Evolutionary conservation across 2,113 vertebrate species (phyloP).

Genomic region (Bubalus kerabau): DNA sequence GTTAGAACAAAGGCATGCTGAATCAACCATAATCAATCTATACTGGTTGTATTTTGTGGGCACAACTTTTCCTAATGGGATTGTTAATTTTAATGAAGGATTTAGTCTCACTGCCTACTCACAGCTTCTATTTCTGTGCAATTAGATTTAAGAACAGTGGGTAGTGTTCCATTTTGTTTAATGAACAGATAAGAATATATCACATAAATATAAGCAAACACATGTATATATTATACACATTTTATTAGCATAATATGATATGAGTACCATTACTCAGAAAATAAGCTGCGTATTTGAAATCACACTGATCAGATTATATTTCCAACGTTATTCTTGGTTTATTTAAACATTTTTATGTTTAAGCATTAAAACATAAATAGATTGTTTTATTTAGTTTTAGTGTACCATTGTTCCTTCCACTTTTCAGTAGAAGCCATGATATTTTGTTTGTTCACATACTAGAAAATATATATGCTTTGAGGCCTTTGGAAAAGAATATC

Average conservation of each 20-base stretch:
- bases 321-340: background rate
- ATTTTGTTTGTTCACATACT: background rate
- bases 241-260: background rate
- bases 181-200: background rate
- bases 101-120: background rate
- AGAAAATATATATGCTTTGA: background rate
- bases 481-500: background rate
- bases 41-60: background rate
- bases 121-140: background rate
- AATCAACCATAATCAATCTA: background rate
- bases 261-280: background rate
- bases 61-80: background rate
- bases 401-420: background rate
- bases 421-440: background rate
- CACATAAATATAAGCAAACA: background rate
- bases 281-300: background rate
- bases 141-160: background rate
- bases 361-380: background rate
- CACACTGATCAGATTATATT: background rate
- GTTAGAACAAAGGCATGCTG: background rate
- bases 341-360: background rate
- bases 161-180: background rate
- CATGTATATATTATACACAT: background rate
- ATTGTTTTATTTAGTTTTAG: background rate
- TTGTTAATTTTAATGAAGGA: background rate